These are phyloP conservation scores for Atrichornis clamosus DNA, from an alignment of 2,113 vertebrate genomes.

Conservation along the genomic window DNA sequence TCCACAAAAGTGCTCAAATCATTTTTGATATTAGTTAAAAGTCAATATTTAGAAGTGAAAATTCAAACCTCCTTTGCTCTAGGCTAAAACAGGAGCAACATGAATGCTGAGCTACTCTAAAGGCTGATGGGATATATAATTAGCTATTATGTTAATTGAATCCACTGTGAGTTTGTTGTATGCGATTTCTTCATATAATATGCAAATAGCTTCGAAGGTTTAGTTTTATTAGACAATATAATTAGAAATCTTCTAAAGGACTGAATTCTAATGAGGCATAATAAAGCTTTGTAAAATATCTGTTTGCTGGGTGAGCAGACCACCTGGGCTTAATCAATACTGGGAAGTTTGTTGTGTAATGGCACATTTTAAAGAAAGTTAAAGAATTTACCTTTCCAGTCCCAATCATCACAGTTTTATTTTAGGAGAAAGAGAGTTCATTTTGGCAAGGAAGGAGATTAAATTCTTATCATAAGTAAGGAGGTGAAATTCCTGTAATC, in stretches of 20 bases:
- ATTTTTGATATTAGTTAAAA: conserved; percentile 76
- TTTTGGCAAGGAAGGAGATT: background rate
- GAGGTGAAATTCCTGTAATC: conserved; percentile 2
- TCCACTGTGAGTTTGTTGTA: conserved; percentile 79
- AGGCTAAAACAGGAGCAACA: conserved; percentile 79
- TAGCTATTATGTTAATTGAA: conserved; percentile 84
- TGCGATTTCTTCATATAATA: conserved; percentile 84
- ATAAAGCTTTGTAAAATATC: conserved; percentile 65
- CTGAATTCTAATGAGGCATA: conserved; percentile 68
- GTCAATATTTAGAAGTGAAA: conserved; percentile 79
- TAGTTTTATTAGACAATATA: conserved; percentile 80
- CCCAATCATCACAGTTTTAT: background rate
- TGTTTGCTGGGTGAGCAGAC: conserved; percentile 49
- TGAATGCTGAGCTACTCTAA: conserved; percentile 74
- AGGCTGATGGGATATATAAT: conserved; percentile 83
- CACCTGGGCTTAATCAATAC: conserved; percentile 65
- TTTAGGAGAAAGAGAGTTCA: background rate
- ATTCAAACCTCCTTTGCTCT: conserved; percentile 72
- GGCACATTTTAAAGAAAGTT: conserved; percentile 1
- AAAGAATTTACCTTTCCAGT: conserved; percentile 16
- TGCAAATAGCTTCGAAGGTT: conserved; percentile 79
- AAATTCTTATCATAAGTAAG: background rate
- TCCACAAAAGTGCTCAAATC: conserved; percentile 69
- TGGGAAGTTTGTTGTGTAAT: background rate
- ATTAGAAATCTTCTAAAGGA: conserved; percentile 77